Evolutionary conservation across 1,140 invertebrate genomes (phyloP), one percentile per base, ranked within the genome.

Genomic region (Nymphalis io): DNA sequence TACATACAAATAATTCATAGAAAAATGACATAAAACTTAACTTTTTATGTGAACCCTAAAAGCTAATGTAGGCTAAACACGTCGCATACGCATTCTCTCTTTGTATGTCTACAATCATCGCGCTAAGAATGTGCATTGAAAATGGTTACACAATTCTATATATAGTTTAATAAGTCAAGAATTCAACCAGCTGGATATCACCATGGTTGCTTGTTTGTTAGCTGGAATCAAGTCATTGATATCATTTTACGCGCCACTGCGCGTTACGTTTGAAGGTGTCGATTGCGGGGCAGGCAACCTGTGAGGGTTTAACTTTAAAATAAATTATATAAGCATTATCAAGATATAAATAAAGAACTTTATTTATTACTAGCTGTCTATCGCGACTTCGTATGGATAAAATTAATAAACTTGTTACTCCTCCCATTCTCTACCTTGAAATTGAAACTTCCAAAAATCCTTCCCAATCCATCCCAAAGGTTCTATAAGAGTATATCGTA

Each of bases 61-160:
- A 55, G 38, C 44, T 68, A 75, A 69, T 71, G 74, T 68, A 80
- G 55, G 75, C 77, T 70, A 76, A 72, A 57, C 83, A 84, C 80
- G 82, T 80, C 75, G 77, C 76, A 80, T 59, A 70, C 75, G 79
- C 77, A 80, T 87, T 83, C 80, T 81, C 73, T 82, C 79, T 86
- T 82, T 79, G 80, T 82, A 82, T 74, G 76, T 81, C 73, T 68
- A 80, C 73, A 75, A 63, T 72, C 72, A 78, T 76, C 84, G 79
- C 79, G 76, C 57, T 78, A 76, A 83, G 80, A 85, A 85, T 82
- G 80, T 73, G 70, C 72, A 75, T 81, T 81, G 74, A 79, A 75
- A 76, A 76, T 72, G 51, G 74, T 79, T 76, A 74, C 69, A 33
- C 72, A 77, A 75, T 69, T 71, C 70, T 79, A 76, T 73, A 75